Percentiles rank a stretch among this genome's conserved stretches.
These are phyloP conservation scores for Sula dactylatra DNA, from an alignment of 2,113 vertebrate species.

Conservation along the genomic window DNA sequence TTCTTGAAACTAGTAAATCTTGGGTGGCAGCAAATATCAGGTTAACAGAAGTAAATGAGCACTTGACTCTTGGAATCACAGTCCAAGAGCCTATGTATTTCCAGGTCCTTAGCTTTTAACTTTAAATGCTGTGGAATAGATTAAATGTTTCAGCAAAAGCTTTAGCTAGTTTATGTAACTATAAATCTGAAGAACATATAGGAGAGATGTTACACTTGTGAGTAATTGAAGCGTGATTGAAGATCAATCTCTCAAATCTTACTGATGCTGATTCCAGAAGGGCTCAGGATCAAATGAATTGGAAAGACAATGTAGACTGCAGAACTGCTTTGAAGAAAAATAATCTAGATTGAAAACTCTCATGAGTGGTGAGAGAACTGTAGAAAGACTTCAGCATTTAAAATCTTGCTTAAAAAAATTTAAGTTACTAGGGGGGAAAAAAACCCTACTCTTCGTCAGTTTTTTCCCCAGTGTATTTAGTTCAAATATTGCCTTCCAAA, in stretches of 20 bases:
- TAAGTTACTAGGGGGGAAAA: neutral
- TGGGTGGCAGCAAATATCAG: neutral
- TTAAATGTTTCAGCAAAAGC: neutral
- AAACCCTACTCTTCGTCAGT: neutral
- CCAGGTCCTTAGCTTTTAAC: neutral
- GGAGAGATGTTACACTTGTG: neutral
- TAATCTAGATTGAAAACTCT: neutral
- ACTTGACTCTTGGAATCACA: neutral
- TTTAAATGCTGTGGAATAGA: neutral
- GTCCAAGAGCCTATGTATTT: neutral
- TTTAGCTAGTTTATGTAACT: neutral
- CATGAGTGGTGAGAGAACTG: neutral
- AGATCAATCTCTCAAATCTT: neutral
- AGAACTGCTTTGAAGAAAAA: neutral
- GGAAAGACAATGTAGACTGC: neutral
- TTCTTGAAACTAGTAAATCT: neutral
- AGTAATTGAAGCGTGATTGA: neutral
- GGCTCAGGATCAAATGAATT: neutral
- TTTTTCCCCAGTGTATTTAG: neutral
- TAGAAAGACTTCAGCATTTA: neutral
- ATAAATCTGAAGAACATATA: neutral
- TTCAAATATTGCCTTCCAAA: neutral
- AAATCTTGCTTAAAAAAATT: neutral
- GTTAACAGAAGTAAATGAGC: neutral
- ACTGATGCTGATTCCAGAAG: neutral